These are phyloP conservation scores for Periparus ater DNA, from an alignment of 2,797 vertebrate species.

Conservation along the genomic window DNA sequence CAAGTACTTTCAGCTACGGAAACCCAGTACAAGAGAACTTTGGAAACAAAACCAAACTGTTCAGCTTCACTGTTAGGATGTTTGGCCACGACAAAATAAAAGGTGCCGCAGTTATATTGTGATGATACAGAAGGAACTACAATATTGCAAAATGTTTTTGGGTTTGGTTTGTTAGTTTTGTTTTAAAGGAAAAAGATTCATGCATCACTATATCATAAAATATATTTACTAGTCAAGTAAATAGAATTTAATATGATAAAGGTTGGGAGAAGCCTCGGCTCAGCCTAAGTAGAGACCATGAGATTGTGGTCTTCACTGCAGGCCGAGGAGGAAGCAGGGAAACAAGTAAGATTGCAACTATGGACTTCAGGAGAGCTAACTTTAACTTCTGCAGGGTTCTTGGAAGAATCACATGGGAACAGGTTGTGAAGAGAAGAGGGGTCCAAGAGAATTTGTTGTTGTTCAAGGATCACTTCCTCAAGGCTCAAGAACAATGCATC, in stretches of 20 bases:
- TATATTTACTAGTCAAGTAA: not conserved
- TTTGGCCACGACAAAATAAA: not conserved
- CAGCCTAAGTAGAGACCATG: not conserved
- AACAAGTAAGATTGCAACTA: not conserved
- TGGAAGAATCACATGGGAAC: not conserved
- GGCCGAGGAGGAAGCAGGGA: rapidly evolving
- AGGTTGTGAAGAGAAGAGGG: not conserved
- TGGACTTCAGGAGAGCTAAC: not conserved
- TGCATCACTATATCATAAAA: not conserved
- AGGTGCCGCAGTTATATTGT: not conserved
- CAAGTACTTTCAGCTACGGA: not conserved
- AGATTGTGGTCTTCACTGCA: not conserved
- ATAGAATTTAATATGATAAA: not conserved
- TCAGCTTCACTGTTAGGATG: not conserved
- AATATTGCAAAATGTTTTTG: not conserved
- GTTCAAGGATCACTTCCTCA: not conserved
- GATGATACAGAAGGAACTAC: not conserved
- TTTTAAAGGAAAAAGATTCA: not conserved
- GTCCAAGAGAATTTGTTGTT: not conserved
- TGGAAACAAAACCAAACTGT: not conserved
- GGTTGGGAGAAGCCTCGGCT: not conserved
- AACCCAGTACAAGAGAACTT: not conserved
- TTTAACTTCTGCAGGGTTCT: not conserved
- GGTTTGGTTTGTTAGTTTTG: not conserved
- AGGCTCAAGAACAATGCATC: not conserved